phyloP scores from a whole-genome alignment of 2,113 vertebrate species.

The Circaetus cinerascens region DNA sequence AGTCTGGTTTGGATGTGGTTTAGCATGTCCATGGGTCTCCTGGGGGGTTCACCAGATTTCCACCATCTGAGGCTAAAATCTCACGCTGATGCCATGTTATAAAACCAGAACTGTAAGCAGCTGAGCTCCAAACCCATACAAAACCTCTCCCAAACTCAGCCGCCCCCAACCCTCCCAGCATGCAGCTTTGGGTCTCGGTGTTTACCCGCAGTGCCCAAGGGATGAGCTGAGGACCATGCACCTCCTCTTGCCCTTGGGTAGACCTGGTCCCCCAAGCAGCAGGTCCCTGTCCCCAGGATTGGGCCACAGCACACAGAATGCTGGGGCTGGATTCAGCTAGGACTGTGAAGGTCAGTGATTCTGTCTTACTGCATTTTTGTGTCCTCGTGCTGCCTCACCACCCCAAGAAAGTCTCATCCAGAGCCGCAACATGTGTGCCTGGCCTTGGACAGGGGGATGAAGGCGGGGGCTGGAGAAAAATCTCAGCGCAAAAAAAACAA shows the following conservation, averaged over 20 bases:
- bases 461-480: slow-evolving; percentile 20
- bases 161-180: neutral
- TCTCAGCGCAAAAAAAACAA: neutral
- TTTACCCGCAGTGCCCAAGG: accelerated
- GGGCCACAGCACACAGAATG: accelerated
- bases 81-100: accelerated
- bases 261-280: neutral
- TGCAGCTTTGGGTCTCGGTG: neutral
- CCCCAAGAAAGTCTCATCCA: neutral
- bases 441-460: neutral
- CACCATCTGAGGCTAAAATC: neutral
- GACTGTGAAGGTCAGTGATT: neutral
- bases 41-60: neutral
- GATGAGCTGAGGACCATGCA: neutral
- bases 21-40: neutral
- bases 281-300: neutral
- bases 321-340: neutral
- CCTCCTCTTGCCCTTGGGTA: neutral
- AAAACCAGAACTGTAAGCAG: neutral
- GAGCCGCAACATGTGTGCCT: neutral
- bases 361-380: neutral
- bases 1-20: neutral
- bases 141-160: neutral
- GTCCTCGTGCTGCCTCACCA: neutral
- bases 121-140: neutral